Percentiles rank a stretch among this genome's conserved stretches.
These are phyloP conservation scores for Pristionchus maxplancki DNA, from an alignment of 2,888 invertebrate species.

Conservation along the genomic window DNA sequence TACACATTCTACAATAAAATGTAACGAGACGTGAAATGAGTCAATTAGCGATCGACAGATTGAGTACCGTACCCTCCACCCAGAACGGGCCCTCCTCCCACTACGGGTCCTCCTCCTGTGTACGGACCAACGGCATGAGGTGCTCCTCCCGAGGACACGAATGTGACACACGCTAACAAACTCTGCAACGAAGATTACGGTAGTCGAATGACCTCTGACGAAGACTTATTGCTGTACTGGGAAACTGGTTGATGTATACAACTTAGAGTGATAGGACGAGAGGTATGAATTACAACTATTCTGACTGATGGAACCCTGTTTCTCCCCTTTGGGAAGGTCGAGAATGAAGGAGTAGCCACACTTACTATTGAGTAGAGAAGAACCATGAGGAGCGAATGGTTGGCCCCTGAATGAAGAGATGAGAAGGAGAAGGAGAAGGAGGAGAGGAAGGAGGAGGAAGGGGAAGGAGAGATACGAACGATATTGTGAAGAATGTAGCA, in stretches of 20 bases:
- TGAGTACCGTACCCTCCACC: slow-evolving; percentile 42
- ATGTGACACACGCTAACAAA: not conserved
- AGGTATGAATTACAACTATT: not conserved
- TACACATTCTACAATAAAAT: slow-evolving; percentile 22
- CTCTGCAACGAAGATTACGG: slow-evolving; percentile 6
- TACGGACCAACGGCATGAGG: slow-evolving; percentile 42
- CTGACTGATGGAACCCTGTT: slow-evolving; percentile 29
- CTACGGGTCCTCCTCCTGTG: slow-evolving; percentile 23
- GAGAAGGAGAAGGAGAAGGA: not conserved
- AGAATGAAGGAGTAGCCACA: not conserved
- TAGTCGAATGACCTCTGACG: not conserved
- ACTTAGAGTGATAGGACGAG: not conserved
- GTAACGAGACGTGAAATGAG: slow-evolving; percentile 1
- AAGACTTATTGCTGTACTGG: not conserved
- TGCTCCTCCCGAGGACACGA: slow-evolving; percentile 28
- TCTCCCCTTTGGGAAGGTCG: not conserved
- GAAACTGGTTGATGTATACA: slow-evolving; percentile 5
- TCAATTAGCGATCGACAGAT: not conserved
- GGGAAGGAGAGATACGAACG: slow-evolving; percentile 15
- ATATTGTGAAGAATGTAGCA: slow-evolving; percentile 4
- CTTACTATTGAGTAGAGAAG: slow-evolving; percentile 30
- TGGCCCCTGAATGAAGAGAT: not conserved
- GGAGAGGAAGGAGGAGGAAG: not conserved
- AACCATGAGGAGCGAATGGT: slow-evolving; percentile 23
- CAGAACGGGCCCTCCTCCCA: not conserved